Conservation (phyloP, 2,797 vertebrate species). For the Cossypha heuglini region DNA sequence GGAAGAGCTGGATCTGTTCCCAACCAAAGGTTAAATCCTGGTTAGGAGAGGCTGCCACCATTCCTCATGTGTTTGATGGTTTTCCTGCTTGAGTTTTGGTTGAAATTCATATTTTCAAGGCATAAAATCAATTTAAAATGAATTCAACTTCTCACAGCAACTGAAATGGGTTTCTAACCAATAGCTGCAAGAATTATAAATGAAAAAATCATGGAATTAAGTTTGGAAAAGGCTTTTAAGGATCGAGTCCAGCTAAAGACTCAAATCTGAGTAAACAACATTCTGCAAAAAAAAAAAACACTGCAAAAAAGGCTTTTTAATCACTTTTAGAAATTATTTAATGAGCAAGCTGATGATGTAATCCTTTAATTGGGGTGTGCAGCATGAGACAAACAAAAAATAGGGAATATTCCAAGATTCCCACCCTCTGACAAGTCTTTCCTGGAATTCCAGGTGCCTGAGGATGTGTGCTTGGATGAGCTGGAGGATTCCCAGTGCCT, state of each 20-base stretch:
- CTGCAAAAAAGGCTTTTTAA: neutral
- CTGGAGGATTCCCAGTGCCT: constrained; percentile 90
- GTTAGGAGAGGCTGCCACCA: neutral
- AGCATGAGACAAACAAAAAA: rapidly evolving
- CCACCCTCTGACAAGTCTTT: neutral
- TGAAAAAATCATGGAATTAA: neutral
- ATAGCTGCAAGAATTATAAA: neutral
- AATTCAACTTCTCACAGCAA: neutral
- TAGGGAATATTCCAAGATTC: neutral
- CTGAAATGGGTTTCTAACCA: neutral
- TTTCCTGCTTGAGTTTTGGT: neutral
- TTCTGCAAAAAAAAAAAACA: neutral
- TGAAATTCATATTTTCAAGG: neutral
- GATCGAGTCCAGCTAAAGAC: neutral
- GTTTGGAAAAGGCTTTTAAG: neutral
- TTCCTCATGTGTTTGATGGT: neutral
- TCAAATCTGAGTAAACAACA: neutral
- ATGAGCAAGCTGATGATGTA: rapidly evolving
- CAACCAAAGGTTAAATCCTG: neutral
- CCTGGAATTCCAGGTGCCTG: constrained; percentile 58
- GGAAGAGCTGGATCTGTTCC: neutral
- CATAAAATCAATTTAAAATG: neutral
- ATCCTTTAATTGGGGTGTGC: neutral
- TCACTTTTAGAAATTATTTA: neutral
- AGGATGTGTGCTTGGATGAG: constrained; percentile 71